Conservation (phyloP, 2,113 vertebrate genomes). For the Myotis davidii region DNA sequence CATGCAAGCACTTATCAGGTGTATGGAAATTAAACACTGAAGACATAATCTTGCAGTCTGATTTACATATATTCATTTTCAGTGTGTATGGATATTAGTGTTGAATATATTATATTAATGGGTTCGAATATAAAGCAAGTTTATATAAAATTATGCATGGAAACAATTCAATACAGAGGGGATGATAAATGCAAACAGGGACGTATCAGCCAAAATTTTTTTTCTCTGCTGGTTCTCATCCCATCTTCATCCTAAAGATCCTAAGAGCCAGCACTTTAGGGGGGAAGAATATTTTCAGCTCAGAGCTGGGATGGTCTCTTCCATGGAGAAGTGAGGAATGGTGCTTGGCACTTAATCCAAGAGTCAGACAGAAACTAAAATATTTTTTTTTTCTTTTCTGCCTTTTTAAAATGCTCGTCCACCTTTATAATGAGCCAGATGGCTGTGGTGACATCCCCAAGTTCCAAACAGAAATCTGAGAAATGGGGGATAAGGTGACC, state of each 20-base stretch:
- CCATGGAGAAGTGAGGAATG: neutral
- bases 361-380: neutral
- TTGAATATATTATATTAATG: neutral
- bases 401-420: neutral
- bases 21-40: neutral
- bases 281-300: neutral
- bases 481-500: neutral
- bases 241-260: neutral
- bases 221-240: neutral
- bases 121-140: neutral
- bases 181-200: neutral
- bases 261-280: neutral
- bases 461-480: neutral
- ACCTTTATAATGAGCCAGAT: neutral
- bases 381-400: neutral
- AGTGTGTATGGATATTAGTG: neutral
- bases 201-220: neutral
- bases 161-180: neutral
- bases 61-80: neutral
- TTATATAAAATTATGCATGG: neutral
- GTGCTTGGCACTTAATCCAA: too few species aligned
- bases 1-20: too few species aligned
- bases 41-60: neutral
- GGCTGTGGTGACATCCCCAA: neutral
- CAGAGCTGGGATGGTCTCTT: fast-evolving